Conservation (phyloP, 2,113 vertebrate genomes). For the Ictalurus punctatus region DNA sequence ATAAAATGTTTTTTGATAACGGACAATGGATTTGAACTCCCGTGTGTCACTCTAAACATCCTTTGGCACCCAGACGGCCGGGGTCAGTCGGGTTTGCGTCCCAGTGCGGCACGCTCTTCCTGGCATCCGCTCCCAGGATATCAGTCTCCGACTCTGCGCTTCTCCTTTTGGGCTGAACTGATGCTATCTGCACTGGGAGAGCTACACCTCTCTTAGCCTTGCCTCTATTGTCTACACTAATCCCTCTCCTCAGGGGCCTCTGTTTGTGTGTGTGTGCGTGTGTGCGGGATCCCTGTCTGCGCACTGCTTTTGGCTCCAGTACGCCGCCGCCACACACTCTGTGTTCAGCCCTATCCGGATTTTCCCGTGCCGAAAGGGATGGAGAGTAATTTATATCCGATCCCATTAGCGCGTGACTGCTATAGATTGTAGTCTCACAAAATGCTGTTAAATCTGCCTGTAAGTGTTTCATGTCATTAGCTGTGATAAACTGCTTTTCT, state of each 20-base stretch:
- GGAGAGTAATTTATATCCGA: conserved; percentile 52
- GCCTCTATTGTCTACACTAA: conserved; percentile 51
- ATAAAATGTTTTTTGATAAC: no score
- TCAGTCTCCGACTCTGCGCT: conserved; percentile 14
- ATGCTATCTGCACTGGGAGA: conserved; percentile 46
- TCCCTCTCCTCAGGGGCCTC: conserved; percentile 46
- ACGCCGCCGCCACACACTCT: conserved; percentile 36
- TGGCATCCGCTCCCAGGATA: conserved; percentile 38
- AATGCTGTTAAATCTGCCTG: conserved; percentile 51
- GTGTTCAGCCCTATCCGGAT: conserved; percentile 52
- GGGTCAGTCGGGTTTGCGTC: conserved; percentile 30
- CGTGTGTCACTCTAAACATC: conserved; percentile 9
- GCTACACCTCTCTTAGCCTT: conserved; percentile 37
- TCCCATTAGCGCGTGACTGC: conserved; percentile 58
- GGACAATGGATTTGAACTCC: background rate
- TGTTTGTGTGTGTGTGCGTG: conserved; percentile 41
- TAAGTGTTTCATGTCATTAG: conserved; percentile 43
- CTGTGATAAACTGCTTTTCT: conserved; percentile 44
- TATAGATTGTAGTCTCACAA: conserved; percentile 49
- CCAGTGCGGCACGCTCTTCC: conserved; percentile 4
- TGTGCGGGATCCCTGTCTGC: conserved; percentile 30
- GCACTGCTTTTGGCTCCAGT: conserved; percentile 22
- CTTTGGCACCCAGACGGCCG: conserved; percentile 11
- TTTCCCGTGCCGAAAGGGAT: conserved; percentile 43
- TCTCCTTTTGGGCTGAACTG: conserved; percentile 36